Conservation (phyloP, 2,888 invertebrate genomes). For the Cartodere bifasciata region DNA sequence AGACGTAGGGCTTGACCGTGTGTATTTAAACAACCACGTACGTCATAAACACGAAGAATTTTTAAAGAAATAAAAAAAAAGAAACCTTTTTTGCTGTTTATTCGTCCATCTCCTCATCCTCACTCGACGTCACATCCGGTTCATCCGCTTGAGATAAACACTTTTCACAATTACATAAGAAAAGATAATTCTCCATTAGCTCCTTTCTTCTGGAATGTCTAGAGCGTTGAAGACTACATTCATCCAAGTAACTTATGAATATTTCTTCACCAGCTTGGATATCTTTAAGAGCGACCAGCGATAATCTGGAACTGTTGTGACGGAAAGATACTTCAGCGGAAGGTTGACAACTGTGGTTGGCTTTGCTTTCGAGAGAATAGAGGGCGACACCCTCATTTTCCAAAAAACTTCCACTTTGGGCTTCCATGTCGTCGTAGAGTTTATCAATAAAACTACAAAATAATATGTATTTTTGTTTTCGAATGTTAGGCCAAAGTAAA, state of each 20-base stretch:
- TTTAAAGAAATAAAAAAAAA: no score
- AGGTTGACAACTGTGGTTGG: conserved; percentile 86
- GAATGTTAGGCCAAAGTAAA: no score
- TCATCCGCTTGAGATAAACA: conserved; percentile 62
- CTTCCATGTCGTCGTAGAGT: conserved; percentile 70
- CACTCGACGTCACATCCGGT: conserved; percentile 74
- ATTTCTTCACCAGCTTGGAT: conserved; percentile 79
- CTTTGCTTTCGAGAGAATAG: conserved; percentile 72
- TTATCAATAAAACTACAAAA: conserved; percentile 72
- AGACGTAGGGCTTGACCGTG: no score
- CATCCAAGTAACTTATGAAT: conserved; percentile 80
- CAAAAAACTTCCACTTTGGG: conserved; percentile 65
- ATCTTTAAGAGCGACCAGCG: conserved; percentile 54
- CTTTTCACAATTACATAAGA: conserved; percentile 68
- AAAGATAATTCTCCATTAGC: conserved; percentile 66
- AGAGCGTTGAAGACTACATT: conserved; percentile 66
- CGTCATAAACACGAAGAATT: no score
- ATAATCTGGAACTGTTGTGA: conserved; percentile 64
- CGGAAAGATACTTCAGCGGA: conserved; percentile 80
- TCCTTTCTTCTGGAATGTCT: conserved; percentile 79
- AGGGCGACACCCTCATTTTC: conserved; percentile 89
- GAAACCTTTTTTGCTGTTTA: no score
- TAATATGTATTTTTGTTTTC: no score
- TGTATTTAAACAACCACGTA: no score
- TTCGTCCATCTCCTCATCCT: conserved; percentile 41